A percentile compares a stretch with the other conserved stretches of the same genome.
These are phyloP conservation scores for Stegana nigrithorax DNA, from an alignment of 2,888 invertebrate species.

Conservation along the genomic window DNA sequence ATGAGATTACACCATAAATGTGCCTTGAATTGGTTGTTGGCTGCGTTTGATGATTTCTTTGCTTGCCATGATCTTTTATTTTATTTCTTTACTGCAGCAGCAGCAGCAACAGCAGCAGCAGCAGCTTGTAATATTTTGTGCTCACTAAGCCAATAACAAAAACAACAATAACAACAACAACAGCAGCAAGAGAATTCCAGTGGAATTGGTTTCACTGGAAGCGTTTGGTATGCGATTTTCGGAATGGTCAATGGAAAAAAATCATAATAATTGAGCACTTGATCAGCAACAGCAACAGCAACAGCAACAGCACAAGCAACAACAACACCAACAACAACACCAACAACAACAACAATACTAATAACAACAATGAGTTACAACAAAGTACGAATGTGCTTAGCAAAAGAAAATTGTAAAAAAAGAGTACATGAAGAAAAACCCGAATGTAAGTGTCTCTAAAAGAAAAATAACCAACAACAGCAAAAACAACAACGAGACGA, in stretches of 20 bases:
- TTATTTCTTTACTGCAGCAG: background rate
- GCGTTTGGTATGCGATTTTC: constrained; percentile 57
- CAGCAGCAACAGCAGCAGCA: too few species aligned
- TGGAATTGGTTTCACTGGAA: constrained; percentile 64
- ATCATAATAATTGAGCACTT: constrained; percentile 56
- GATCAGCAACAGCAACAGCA: constrained; percentile 38
- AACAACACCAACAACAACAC: background rate
- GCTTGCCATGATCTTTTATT: too few species aligned
- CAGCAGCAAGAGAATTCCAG: too few species aligned
- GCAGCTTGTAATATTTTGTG: too few species aligned
- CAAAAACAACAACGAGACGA: background rate
- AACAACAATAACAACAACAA: too few species aligned
- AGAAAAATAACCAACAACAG: background rate
- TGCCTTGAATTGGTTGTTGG: too few species aligned
- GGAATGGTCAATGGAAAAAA: constrained; percentile 60
- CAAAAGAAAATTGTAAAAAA: background rate
- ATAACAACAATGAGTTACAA: background rate
- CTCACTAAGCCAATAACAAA: too few species aligned
- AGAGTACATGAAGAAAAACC: background rate
- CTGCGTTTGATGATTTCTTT: too few species aligned
- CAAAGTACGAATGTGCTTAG: background rate
- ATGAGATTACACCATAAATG: too few species aligned
- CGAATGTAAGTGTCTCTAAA: background rate
- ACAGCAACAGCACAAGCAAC: constrained; percentile 16
- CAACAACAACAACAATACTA: background rate